Evolutionary conservation across 30 jellyfish, hydroid and myxozoan species (phyloP), one percentile per base, ranked within the genome.

Genomic region (Chrysaora quinquecirrha): DNA sequence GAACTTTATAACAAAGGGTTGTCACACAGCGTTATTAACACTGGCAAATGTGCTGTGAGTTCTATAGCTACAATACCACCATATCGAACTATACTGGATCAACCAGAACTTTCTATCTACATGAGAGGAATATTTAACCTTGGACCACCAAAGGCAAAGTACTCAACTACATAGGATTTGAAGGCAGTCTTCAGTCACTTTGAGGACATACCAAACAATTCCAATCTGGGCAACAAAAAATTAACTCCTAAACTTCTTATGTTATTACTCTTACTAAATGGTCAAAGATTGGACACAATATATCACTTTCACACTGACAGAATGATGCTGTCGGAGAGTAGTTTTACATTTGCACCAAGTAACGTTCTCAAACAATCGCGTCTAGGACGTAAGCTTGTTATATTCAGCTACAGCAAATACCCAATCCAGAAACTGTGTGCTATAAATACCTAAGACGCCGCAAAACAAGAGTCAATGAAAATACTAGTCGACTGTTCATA

Each of bases 11-110:
- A 38, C 54, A 38, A 38, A 38, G 54, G 54, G 54, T 3, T 38
- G 14, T 14, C 54, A 14, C 54, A 38, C 54, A 38, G 54, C 14
- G 54, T 38, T 38, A 38, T 38, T 3, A 38, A 38, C 11, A 38
- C 54, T 38, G 54, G 11, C 68, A 10, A 52, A 10, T 20, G 29
- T 52, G 68, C 68, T 52, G 68, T 52, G 3, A 52, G 68, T 25
- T 52, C 68, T 19, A 52, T 52, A 52, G 68, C 68, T 20, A 19
- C 68, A 52, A 52, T 52, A 52, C 68, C 68, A 52, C 27, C 68
- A 52, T 52, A 52, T 25, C 68, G 25, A 16, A 52, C 68, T 52
- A 12, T 52, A 52, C 68, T 52, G 29, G 68, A 52, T 52, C 68
- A 52, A 12, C 68, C 68, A 52, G 68, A 52, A 25, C 68, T 52